Conservation (phyloP, 2,888 invertebrate genomes). For the Stenodera caucasica region DNA sequence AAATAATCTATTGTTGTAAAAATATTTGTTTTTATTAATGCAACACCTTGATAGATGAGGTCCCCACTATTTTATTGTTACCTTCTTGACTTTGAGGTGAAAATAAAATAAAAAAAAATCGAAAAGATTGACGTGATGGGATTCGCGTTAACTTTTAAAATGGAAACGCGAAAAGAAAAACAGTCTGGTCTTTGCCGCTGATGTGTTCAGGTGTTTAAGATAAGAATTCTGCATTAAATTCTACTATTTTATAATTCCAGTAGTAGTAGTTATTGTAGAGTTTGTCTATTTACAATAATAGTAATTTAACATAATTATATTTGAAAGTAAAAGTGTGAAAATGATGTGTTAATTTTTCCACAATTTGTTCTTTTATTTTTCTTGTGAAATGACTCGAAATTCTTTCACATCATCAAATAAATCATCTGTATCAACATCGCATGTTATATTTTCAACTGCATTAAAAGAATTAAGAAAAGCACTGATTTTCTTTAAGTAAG, state of each 20-base stretch:
- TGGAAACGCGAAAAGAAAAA: constrained; percentile 10
- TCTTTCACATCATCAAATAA: constrained; percentile 41
- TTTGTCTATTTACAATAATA: not conserved
- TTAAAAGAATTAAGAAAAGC: constrained; percentile 57
- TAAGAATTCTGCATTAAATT: constrained; percentile 41
- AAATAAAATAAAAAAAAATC: too few species aligned
- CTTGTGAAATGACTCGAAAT: constrained; percentile 27
- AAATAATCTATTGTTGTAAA: too few species aligned
- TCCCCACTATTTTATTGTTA: not conserved
- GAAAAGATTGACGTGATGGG: constrained; percentile 1
- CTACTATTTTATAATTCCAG: constrained; percentile 33
- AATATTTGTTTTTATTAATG: not conserved
- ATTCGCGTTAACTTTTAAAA: constrained; percentile 3
- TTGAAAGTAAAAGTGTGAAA: not conserved
- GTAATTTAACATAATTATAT: too few species aligned
- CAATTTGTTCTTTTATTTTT: not conserved
- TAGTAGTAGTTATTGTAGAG: constrained; percentile 44
- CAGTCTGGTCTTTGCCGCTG: constrained; percentile 24
- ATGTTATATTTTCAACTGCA: constrained; percentile 58
- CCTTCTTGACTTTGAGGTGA: too few species aligned
- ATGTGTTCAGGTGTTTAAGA: constrained; percentile 17
- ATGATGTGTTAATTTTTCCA: not conserved
- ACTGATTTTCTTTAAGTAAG: constrained; percentile 59
- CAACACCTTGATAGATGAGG: not conserved
- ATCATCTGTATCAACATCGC: constrained; percentile 54